These are phyloP conservation scores for Holothuria glaberrima DNA, from an alignment of 35 echinoderm and acorn worm species.

Conservation along the genomic window DNA sequence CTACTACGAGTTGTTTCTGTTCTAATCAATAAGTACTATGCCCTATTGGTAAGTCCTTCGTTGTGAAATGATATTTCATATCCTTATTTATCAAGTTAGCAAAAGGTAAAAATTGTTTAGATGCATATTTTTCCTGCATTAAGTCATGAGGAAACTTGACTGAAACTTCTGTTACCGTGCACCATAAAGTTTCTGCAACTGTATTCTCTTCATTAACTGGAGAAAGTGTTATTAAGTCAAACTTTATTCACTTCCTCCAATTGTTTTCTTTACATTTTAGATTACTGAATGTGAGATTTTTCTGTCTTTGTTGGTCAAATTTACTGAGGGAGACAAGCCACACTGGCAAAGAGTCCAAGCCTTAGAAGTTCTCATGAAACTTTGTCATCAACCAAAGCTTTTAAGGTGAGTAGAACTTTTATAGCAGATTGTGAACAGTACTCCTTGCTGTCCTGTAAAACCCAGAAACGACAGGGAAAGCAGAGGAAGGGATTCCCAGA, in stretches of 20 bases:
- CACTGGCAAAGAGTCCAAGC: conserved; percentile 86
- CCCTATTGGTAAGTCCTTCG: conserved; percentile 90
- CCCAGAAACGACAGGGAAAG: no score
- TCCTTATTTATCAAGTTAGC: no score
- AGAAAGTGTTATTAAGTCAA: no score
- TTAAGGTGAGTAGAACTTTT: conserved; percentile 61
- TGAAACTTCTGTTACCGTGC: no score
- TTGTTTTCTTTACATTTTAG: conserved; percentile 34
- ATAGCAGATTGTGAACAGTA: no score
- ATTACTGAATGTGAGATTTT: conserved; percentile 99
- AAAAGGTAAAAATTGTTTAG: no score
- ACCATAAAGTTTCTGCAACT: background rate
- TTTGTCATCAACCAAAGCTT: conserved; percentile 86
- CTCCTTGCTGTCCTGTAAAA: no score
- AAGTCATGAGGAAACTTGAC: no score
- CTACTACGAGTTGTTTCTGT: conserved; percentile 95
- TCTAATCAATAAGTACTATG: conserved; percentile 96
- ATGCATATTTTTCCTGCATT: no score
- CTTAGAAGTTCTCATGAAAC: conserved; percentile 91
- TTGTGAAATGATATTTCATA: no score
- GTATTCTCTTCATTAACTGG: background rate
- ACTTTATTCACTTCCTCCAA: background rate
- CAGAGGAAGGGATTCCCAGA: no score
- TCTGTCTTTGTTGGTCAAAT: conserved; percentile 91
- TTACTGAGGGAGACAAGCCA: conserved; percentile 91